Percentiles rank a stretch among this genome's conserved stretches.
These are phyloP conservation scores for Tetheella fluctuosa DNA, from an alignment of 2,888 invertebrate genomes.

Conservation along the genomic window DNA sequence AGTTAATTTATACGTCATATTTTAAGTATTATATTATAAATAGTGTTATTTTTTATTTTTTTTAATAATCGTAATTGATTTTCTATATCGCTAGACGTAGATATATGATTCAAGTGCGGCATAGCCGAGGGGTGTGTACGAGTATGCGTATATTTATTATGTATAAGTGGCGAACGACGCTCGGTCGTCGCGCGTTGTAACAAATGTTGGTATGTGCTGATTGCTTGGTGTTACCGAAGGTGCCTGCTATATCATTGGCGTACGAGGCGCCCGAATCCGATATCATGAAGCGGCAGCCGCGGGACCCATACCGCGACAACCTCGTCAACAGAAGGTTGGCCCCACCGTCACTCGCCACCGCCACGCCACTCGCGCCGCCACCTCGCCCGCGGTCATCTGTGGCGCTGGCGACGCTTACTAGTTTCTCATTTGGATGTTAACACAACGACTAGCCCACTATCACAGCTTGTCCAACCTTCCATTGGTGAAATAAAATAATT, in stretches of 20 bases:
- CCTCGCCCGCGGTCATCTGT: constrained; percentile 32
- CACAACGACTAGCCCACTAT: constrained; percentile 69
- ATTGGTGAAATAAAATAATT: constrained; percentile 47
- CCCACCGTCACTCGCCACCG: constrained; percentile 31
- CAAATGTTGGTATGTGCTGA: constrained; percentile 71
- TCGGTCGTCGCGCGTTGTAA: constrained; percentile 36
- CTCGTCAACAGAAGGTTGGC: constrained; percentile 99
- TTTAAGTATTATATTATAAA: constrained; percentile 55
- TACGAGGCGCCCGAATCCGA: constrained; percentile 99
- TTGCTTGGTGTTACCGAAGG: constrained; percentile 88
- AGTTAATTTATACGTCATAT: constrained; percentile 64
- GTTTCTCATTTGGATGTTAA: constrained; percentile 75
- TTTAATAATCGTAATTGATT: constrained; percentile 41
- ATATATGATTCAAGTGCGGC: constrained; percentile 43
- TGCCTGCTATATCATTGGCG: constrained; percentile 99
- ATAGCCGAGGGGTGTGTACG: constrained; percentile 57
- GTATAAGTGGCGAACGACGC: constrained; percentile 54
- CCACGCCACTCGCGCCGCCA: constrained; percentile 1
- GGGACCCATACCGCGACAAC: constrained; percentile 99
- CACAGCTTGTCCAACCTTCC: constrained; percentile 29
- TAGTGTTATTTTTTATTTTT: constrained; percentile 48
- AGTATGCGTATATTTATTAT: constrained; percentile 55
- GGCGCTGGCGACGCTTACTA: constrained; percentile 68
- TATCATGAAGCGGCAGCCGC: constrained; percentile 99
- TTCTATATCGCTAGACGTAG: constrained; percentile 56